Conservation (phyloP, 2,888 invertebrate genomes). For the Drosophila neotestacea region DNA sequence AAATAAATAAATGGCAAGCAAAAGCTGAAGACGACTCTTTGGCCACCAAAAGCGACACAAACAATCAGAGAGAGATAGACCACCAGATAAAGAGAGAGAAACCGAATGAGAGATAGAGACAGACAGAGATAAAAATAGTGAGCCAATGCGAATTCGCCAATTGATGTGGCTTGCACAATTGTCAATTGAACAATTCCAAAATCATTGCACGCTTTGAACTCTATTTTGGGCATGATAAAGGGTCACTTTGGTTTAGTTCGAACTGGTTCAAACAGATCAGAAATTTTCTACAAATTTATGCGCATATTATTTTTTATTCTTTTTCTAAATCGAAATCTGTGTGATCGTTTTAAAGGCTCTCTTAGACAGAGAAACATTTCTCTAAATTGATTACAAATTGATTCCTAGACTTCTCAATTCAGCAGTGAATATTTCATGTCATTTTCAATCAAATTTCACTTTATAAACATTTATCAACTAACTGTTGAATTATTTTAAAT, state of each 20-base stretch:
- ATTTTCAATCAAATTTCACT: slow-evolving; percentile 7
- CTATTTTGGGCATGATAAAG: slow-evolving; percentile 33
- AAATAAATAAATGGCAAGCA: slow-evolving; percentile 67
- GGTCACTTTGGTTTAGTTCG: slow-evolving; percentile 29
- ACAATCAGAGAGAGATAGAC: slow-evolving; percentile 1
- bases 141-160: slow-evolving; percentile 33
- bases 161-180: slow-evolving; percentile 29
- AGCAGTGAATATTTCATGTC: not conserved
- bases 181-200: slow-evolving; percentile 53
- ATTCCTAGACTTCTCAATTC: not conserved
- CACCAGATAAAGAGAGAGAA: not conserved
- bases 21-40: slow-evolving; percentile 48
- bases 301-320: not conserved
- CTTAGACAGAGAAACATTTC: not conserved
- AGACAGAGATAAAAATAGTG: not conserved
- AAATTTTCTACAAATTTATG: not conserved
- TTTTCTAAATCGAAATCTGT: not conserved
- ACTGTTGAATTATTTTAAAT: too few relatives aligned
- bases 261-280: slow-evolving; percentile 13
- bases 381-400: not conserved
- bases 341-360: not conserved
- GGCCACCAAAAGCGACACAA: slow-evolving; percentile 8
- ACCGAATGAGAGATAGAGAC: not conserved
- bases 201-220: slow-evolving; percentile 53
- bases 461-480: not conserved